These are phyloP conservation scores for Polydrusus tereticollis DNA, from an alignment of 2,888 invertebrate genomes.

Conservation along the genomic window DNA sequence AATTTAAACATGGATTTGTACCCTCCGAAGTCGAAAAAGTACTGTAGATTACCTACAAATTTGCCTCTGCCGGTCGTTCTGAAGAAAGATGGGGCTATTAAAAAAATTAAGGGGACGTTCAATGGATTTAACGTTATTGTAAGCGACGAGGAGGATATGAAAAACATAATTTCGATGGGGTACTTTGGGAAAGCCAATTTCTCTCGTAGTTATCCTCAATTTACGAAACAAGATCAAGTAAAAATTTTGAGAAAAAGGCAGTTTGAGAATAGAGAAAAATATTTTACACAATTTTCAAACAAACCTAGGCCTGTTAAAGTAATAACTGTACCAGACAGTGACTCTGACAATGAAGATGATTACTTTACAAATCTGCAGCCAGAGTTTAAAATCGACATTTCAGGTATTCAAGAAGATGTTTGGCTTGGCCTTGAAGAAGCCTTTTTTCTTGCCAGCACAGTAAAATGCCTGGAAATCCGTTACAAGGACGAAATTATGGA, in stretches of 20 bases:
- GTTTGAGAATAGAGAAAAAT: slow-evolving; percentile 71
- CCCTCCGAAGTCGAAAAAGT: slow-evolving; percentile 54
- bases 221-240: slow-evolving; percentile 64
- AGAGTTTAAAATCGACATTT: slow-evolving; percentile 72
- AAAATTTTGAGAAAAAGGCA: slow-evolving; percentile 73
- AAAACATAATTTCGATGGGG: slow-evolving; percentile 77
- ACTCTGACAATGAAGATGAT: slow-evolving; percentile 74
- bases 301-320: slow-evolving; percentile 63
- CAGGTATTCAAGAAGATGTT: slow-evolving; percentile 74
- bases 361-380: slow-evolving; percentile 74
- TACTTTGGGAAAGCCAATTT: slow-evolving; percentile 80
- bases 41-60: slow-evolving; percentile 62
- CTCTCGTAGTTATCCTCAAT: slow-evolving; percentile 62
- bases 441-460: slow-evolving; percentile 77
- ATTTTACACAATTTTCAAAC: slow-evolving; percentile 22
- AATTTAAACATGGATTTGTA: slow-evolving; percentile 53
- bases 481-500: slow-evolving; percentile 69
- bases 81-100: slow-evolving; percentile 68
- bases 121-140: slow-evolving; percentile 79
- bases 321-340: slow-evolving; percentile 77
- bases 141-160: slow-evolving; percentile 72
- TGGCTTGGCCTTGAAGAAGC: slow-evolving; percentile 83
- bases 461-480: slow-evolving; percentile 77
- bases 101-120: slow-evolving; percentile 74
- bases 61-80: slow-evolving; percentile 65